These are phyloP conservation scores for Nematostella vectensis DNA, from an alignment of 92 coral and sea anemone genomes.

Conservation along the genomic window DNA sequence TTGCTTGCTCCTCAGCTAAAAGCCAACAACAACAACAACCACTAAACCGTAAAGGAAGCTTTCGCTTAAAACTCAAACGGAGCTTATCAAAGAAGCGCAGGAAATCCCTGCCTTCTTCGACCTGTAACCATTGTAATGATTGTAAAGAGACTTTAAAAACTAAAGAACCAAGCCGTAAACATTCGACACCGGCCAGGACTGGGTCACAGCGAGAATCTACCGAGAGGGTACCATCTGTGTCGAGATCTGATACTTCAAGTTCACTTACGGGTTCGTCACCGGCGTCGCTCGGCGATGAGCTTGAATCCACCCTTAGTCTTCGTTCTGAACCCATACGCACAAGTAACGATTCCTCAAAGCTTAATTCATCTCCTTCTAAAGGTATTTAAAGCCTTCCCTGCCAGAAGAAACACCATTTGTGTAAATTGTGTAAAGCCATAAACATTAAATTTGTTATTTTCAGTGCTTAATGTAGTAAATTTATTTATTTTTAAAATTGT, in stretches of 20 bases:
- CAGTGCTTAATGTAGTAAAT: no score
- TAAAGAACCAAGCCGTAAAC: conserved; percentile 53
- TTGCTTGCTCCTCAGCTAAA: conserved; percentile 81
- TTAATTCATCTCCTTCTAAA: conserved; percentile 27
- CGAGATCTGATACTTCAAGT: conserved; percentile 71
- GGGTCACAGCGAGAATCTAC: conserved; percentile 43
- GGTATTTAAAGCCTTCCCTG: conserved; percentile 28
- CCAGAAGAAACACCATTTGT: no score
- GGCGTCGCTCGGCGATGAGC: conserved; percentile 75
- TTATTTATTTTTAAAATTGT: no score
- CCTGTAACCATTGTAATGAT: conserved; percentile 41
- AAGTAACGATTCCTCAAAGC: conserved; percentile 38
- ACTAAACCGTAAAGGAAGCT: conserved; percentile 69
- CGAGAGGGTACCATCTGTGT: conserved; percentile 40
- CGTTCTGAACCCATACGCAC: conserved; percentile 41
- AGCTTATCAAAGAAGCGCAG: conserved; percentile 82
- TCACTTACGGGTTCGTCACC: conserved; percentile 81
- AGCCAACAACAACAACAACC: conserved; percentile 63
- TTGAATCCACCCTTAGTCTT: conserved; percentile 63
- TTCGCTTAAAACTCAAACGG: conserved; percentile 68
- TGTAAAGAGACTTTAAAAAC: conserved; percentile 29
- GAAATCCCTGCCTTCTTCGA: conserved; percentile 69
- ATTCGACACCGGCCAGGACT: conserved; percentile 65
- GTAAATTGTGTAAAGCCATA: no score
- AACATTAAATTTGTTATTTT: no score